Conservation (phyloP, 2,888 invertebrate genomes). For the Adelognathus sp. region DNA sequence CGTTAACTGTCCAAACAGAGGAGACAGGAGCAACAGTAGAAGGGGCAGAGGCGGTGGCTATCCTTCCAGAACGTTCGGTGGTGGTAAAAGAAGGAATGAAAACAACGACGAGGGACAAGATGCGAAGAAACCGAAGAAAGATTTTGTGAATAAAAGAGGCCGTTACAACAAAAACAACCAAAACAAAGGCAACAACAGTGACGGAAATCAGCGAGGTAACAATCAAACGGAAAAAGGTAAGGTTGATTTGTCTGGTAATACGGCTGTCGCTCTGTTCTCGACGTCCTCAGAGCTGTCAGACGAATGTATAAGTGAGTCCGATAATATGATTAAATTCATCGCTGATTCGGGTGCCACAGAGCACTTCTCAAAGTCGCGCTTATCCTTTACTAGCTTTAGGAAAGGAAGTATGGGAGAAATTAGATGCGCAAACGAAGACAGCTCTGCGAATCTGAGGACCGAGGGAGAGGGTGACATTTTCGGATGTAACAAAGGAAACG, state of each 20-base stretch:
- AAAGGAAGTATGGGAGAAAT: constrained; percentile 37
- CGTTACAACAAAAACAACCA: background rate
- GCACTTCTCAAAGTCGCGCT: constrained; percentile 44
- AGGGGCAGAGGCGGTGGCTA: background rate
- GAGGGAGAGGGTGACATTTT: constrained; percentile 54
- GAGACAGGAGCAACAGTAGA: background rate
- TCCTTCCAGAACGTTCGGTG: background rate
- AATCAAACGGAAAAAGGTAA: background rate
- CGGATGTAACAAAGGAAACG: constrained; percentile 20
- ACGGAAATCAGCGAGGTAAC: background rate
- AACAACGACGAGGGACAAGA: constrained; percentile 14
- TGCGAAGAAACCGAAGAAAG: constrained; percentile 14
- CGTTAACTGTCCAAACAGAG: constrained; percentile 26
- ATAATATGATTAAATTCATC: constrained; percentile 44
- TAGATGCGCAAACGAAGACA: constrained; percentile 61
- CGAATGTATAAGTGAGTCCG: background rate
- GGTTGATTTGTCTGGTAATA: background rate
- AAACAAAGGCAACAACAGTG: background rate
- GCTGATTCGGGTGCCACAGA: constrained; percentile 62
- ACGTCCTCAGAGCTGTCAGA: background rate
- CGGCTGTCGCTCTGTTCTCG: background rate
- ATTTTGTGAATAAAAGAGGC: constrained; percentile 10
- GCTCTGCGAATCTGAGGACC: constrained; percentile 58
- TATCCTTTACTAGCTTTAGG: constrained; percentile 36
- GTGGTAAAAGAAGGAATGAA: constrained; percentile 4